A percentile compares a stretch with the other conserved stretches of the same genome.
These are phyloP conservation scores for Nudaria mundana DNA, from an alignment of 2,888 invertebrate genomes.

Conservation along the genomic window DNA sequence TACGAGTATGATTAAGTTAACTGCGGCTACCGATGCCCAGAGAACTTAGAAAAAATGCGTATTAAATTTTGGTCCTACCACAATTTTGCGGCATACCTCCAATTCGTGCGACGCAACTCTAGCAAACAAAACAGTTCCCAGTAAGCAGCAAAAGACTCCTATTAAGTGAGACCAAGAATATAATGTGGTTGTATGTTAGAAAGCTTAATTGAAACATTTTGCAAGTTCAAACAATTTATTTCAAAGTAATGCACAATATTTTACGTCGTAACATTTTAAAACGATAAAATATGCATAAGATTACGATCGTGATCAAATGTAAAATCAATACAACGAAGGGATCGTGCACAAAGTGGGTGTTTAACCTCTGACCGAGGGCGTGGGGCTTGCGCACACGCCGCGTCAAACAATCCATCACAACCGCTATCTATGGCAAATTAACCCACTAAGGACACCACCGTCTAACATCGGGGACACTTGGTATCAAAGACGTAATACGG, in stretches of 20 bases:
- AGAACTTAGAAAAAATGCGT: no score
- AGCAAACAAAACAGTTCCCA: no score
- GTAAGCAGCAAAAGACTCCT: no score
- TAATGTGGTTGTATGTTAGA: no score
- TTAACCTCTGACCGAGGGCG: slow-evolving; percentile 71
- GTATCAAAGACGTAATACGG: slow-evolving; percentile 17
- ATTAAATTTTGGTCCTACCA: no score
- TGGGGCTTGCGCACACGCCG: slow-evolving; percentile 59
- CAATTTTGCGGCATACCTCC: no score
- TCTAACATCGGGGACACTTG: slow-evolving; percentile 39
- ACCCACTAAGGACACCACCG: slow-evolving; percentile 63
- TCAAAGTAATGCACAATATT: slow-evolving; percentile 18
- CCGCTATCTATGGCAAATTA: slow-evolving; percentile 71
- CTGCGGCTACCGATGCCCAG: no score
- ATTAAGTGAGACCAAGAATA: no score
- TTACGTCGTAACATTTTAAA: slow-evolving; percentile 34
- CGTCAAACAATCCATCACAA: slow-evolving; percentile 71
- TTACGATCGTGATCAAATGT: slow-evolving; percentile 64
- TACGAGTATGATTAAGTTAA: no score
- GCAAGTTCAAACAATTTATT: no score
- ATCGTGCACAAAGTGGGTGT: slow-evolving; percentile 76
- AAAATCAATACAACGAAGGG: slow-evolving; percentile 73
- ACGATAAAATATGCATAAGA: slow-evolving; percentile 49
- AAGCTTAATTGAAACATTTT: no score
- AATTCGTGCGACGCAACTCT: no score